Conservation (phyloP, 2,888 invertebrate genomes). For the Agrochola macilenta region DNA sequence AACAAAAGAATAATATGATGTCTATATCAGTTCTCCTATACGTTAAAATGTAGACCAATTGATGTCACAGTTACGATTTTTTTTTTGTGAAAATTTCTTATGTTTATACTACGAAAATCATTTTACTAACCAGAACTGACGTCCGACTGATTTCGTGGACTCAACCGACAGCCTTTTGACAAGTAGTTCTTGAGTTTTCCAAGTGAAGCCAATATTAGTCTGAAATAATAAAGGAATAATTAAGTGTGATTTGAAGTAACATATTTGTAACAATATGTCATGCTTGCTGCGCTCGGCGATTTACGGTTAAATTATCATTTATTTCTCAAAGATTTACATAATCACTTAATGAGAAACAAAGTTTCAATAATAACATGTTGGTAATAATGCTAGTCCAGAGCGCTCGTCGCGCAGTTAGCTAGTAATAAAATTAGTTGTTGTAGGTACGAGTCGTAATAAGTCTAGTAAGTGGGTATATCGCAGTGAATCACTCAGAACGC, state of each 20-base stretch:
- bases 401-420: too few species aligned
- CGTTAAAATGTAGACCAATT: not conserved
- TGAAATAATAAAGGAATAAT: slow-evolving; percentile 63
- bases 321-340: too few species aligned
- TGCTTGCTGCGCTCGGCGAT: too few species aligned
- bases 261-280: not conserved
- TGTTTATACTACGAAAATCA: not conserved
- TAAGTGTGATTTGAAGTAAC: not conserved
- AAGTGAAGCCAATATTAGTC: slow-evolving; percentile 96
- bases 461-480: too few species aligned
- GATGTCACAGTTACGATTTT: not conserved
- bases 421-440: too few species aligned
- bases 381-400: too few species aligned
- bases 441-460: too few species aligned
- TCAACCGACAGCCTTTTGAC: slow-evolving; percentile 93
- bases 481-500: too few species aligned
- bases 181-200: slow-evolving; percentile 94
- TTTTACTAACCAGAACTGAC: slow-evolving; percentile 91
- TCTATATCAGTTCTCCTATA: not conserved
- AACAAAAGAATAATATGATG: slow-evolving; percentile 42
- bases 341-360: too few species aligned
- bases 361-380: too few species aligned
- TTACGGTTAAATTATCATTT: too few species aligned
- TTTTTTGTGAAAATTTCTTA: too few species aligned
- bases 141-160: slow-evolving; percentile 94